Evolutionary conservation across 2,888 invertebrate species (phyloP).

Genomic region (Barypeithes pellucidus): DNA sequence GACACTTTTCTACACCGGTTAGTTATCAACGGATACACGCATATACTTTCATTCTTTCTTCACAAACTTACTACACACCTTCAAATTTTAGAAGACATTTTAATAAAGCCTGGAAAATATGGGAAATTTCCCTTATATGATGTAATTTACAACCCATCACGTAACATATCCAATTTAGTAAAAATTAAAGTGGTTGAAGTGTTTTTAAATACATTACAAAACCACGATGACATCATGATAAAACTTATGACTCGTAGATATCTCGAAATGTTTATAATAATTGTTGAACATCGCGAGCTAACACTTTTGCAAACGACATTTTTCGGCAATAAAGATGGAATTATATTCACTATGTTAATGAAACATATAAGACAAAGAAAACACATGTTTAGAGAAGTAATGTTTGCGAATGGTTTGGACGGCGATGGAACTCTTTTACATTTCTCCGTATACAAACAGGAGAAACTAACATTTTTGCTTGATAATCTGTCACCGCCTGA

Average conservation of each 20-base stretch:
- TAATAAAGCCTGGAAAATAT: conserved; percentile 10
- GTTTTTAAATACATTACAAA: conserved; percentile 6
- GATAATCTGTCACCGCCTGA: background rate
- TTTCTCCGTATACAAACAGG: background rate
- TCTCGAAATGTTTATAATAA: background rate
- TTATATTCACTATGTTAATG: background rate
- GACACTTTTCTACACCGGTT: conserved; percentile 7
- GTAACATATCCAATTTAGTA: background rate
- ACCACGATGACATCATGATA: conserved; percentile 8
- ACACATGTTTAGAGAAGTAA: background rate
- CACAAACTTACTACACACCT: background rate
- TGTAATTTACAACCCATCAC: conserved; percentile 6
- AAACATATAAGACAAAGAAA: background rate
- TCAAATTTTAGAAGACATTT: background rate
- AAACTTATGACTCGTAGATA: conserved; percentile 10
- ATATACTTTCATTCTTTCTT: conserved; percentile 3
- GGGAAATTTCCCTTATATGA: conserved; percentile 19
- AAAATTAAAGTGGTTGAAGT: background rate
- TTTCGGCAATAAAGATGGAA: background rate
- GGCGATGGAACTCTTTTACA: conserved; percentile 2
- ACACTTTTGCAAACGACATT: conserved; percentile 2
- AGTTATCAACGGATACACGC: background rate
- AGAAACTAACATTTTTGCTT: background rate
- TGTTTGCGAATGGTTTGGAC: conserved; percentile 10
- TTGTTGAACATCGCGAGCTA: background rate